A percentile compares a stretch with the other conserved stretches of the same genome.
These are phyloP conservation scores for Chrosomus eos DNA, from an alignment of 2,797 vertebrate species.

Conservation along the genomic window DNA sequence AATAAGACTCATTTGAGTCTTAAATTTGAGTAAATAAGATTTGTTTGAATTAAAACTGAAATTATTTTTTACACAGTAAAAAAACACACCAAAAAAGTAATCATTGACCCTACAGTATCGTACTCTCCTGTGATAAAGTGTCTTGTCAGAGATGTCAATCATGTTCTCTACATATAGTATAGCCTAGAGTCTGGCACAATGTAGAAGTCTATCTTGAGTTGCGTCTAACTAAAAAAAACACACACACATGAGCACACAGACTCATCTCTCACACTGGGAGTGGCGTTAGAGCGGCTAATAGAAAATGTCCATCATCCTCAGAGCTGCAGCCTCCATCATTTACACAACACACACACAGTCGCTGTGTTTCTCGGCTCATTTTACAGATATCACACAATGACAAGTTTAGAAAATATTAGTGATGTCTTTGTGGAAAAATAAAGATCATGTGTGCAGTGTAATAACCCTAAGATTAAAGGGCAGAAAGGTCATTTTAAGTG, in stretches of 20 bases:
- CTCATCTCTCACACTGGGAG: slow-evolving; percentile 23
- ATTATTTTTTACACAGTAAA: not conserved
- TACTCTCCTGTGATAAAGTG: slow-evolving; percentile 4
- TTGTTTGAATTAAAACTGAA: not conserved
- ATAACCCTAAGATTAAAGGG: slow-evolving; percentile 30
- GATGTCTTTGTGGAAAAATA: slow-evolving; percentile 18
- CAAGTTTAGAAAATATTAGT: slow-evolving; percentile 26
- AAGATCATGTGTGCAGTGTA: slow-evolving; percentile 20
- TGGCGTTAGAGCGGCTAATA: slow-evolving; percentile 42
- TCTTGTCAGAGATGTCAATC: slow-evolving; percentile 29
- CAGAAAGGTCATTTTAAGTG: slow-evolving; percentile 11
- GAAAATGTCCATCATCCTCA: slow-evolving; percentile 54
- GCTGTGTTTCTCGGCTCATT: slow-evolving; percentile 24
- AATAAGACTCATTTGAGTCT: too few relatives aligned
- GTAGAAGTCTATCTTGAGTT: slow-evolving; percentile 25
- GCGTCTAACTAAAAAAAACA: slow-evolving; percentile 9
- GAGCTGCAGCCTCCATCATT: slow-evolving; percentile 40
- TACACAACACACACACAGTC: slow-evolving; percentile 19
- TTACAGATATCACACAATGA: slow-evolving; percentile 42
- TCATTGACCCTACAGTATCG: not conserved
- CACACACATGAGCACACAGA: slow-evolving; percentile 6
- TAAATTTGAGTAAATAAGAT: not conserved
- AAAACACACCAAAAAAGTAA: not conserved
- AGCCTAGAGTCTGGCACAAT: not conserved
- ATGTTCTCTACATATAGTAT: slow-evolving; percentile 16